These are phyloP conservation scores for Lutjanus erythropterus DNA, from an alignment of 2,113 vertebrate genomes.

Conservation along the genomic window DNA sequence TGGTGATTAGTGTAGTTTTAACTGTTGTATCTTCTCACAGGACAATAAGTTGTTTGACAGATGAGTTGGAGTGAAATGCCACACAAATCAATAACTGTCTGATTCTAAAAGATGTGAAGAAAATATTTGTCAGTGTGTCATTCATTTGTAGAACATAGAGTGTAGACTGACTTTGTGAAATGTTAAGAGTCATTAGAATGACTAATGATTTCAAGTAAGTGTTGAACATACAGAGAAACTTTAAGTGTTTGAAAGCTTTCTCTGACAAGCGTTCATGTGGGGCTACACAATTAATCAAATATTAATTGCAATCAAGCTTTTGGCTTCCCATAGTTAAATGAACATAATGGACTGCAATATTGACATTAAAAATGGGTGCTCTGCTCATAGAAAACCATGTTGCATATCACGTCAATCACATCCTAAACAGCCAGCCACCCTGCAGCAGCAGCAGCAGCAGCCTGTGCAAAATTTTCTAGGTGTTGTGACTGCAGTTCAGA, in stretches of 20 bases:
- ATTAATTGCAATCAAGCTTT: no score
- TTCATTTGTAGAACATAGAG: background rate
- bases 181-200: background rate
- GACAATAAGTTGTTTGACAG: background rate
- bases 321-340: no score
- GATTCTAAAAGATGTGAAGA: background rate
- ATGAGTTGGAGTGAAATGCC: background rate
- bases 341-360: no score
- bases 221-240: background rate
- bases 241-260: background rate
- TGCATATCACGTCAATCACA: no score
- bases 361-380: no score
- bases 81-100: background rate
- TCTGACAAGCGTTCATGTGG: no score
- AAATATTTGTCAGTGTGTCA: background rate
- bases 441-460: no score
- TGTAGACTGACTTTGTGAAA: background rate
- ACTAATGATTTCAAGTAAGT: background rate
- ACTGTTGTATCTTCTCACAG: background rate
- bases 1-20: constrained; percentile 33
- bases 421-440: no score
- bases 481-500: no score
- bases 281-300: no score
- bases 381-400: no score
- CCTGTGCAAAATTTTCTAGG: no score